Base-by-base conservation (phyloP, 2,113 vertebrate genomes). In the Macquaria ambigua region DNA sequence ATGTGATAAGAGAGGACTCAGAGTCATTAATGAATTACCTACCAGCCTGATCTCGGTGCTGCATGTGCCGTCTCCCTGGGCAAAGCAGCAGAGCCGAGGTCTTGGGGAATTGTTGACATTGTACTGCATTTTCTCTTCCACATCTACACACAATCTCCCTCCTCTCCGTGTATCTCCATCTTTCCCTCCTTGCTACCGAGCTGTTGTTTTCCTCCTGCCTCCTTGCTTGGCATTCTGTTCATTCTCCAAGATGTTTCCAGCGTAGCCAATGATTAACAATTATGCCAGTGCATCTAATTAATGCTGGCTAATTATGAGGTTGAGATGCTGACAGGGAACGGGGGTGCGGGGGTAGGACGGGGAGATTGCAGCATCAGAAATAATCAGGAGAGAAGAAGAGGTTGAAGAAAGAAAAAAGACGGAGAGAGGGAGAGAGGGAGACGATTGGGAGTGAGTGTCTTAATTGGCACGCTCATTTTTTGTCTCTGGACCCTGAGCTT, bases 211-310 rank as follows among this genome's bases (percentile, higher is more conserved):
- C 83, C 75, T 72, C 58, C 59, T 63, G 88, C 82, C 86, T 92
- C 82, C 86, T 92, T 39, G 79, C 90, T 95, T 94, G 92, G 91
- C 90, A 95, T 95, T 95, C 94, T 87, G 83, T 87, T 92, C 93
- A 76, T 93, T 91, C 89, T 89, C 91, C 77, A 85, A 92, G 90
- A 95, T 94, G 93, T 95, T 93, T 93, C 92, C 92, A 94, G 92
- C 89, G 89, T 88, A 95, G 95, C 92, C 93, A 91, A 93, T 95
- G 93, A 95, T 96, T 95, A 95, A 95, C 94, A 95, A 95, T 96
- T 95, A 95, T 89, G 92, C 93, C 91, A 95, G 92, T 93, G 94
- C 94, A 92, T 95, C 93, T 95, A 94, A 95, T 95, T 95, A 95
- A 93, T 93, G 94, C 93, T 9, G 86, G 84, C 88, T 95, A 95